These are phyloP conservation scores for Sinocyclocheilus maitianheensis DNA, from an alignment of 2,113 vertebrate species.

Conservation along the genomic window DNA sequence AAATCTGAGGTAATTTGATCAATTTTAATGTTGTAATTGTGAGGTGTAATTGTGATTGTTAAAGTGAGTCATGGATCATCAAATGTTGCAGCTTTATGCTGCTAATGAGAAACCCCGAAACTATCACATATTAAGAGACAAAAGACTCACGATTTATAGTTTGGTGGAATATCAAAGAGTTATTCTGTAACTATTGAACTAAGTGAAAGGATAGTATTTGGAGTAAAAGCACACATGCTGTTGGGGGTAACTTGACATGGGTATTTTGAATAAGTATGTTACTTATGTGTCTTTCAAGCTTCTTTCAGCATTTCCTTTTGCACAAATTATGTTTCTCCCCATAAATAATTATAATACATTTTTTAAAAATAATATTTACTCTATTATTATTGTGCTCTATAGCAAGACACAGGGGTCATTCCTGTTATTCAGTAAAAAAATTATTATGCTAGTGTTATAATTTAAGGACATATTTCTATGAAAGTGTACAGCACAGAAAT, in stretches of 20 bases:
- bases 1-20: background rate
- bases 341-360: background rate
- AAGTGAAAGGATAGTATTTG: background rate
- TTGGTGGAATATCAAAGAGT: background rate
- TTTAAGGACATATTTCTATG: constrained; percentile 3
- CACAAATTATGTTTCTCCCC: background rate
- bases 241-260: background rate
- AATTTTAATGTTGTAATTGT: background rate
- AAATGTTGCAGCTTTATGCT: background rate
- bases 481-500: background rate
- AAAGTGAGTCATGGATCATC: background rate
- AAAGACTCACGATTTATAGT: background rate
- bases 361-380: background rate
- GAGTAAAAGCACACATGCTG: background rate
- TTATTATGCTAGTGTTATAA: background rate
- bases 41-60: background rate
- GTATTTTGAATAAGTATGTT: background rate
- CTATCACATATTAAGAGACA: background rate
- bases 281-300: background rate
- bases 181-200: background rate
- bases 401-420: background rate
- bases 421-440: background rate
- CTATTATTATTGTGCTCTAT: background rate
- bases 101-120: constrained; percentile 2
- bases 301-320: background rate